Evolutionary conservation across 1,140 invertebrate genomes (phyloP).

Genomic region (Brachionus calyciflorus): DNA sequence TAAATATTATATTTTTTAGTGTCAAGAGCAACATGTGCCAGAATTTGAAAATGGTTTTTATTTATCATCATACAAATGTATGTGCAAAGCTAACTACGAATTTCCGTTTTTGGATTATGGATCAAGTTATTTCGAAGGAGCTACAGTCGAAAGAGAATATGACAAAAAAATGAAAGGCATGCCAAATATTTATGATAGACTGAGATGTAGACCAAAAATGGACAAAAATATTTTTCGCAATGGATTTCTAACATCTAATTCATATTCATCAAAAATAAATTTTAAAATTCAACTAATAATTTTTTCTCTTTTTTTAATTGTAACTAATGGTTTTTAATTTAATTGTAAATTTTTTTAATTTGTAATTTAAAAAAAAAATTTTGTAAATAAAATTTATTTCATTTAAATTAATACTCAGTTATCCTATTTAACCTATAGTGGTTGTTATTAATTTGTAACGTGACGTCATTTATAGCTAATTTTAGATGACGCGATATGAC

Average conservation of each 20-base stretch:
- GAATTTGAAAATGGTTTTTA: conserved; percentile 44
- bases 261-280: not conserved
- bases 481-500: no score
- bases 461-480: no score
- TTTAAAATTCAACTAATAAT: not conserved
- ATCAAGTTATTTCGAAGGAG: conserved; percentile 46
- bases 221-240: not conserved
- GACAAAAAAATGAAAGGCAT: conserved; percentile 41
- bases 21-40: conserved; percentile 35
- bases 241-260: conserved; percentile 12
- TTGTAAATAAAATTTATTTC: no score
- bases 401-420: no score
- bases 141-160: conserved; percentile 41
- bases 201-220: conserved; percentile 43
- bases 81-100: conserved; percentile 37
- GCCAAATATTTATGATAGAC: conserved; percentile 39
- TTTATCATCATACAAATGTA: conserved; percentile 32
- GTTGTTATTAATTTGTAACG: no score
- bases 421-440: no score
- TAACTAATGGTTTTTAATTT: no score
- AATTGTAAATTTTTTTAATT: no score
- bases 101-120: conserved; percentile 46
- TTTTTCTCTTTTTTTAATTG: no score
- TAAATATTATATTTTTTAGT: conserved; percentile 19
- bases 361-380: no score